Percentiles rank a stretch among this genome's conserved stretches.
phyloP scores from a whole-genome alignment of 2,888 invertebrate genomes.

The Pseudococcus jackbeardsleyi region DNA sequence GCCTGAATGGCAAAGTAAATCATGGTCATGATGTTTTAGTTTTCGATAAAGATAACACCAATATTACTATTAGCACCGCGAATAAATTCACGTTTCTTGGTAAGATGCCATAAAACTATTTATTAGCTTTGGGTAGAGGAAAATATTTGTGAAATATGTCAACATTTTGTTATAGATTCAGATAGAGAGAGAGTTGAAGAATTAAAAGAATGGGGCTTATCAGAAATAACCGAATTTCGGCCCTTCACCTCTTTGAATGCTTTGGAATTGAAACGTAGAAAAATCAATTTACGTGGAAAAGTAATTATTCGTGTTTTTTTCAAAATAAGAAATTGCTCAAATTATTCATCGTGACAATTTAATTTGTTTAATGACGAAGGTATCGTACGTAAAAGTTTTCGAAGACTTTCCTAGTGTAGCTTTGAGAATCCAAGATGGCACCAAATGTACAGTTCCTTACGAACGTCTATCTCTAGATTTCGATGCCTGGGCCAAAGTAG shows the following conservation, averaged over 20 bases:
- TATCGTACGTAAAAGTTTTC: not conserved
- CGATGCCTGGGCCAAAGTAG: not conserved
- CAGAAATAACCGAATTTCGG: not conserved
- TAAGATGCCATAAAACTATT: conserved; percentile 41
- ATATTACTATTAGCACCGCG: not conserved
- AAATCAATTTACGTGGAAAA: conserved; percentile 14
- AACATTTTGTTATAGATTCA: not conserved
- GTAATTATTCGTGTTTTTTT: not conserved
- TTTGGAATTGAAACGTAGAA: not conserved
- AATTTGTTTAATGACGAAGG: not conserved
- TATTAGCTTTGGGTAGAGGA: not conserved
- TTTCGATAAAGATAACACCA: conserved; percentile 4
- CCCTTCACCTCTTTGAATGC: not conserved
- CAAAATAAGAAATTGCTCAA: not conserved
- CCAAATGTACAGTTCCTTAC: not conserved
- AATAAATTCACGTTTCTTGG: not conserved
- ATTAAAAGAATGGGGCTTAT: not conserved
- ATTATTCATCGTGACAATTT: not conserved
- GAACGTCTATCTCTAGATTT: not conserved
- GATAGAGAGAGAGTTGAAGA: not conserved
- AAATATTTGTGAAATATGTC: not conserved
- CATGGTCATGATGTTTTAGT: conserved; percentile 14
- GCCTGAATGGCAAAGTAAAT: not conserved
- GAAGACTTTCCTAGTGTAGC: not conserved
- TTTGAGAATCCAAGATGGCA: not conserved